phyloP scores from a whole-genome alignment of 2,113 vertebrate genomes.

The Odontesthes bonariensis region DNA sequence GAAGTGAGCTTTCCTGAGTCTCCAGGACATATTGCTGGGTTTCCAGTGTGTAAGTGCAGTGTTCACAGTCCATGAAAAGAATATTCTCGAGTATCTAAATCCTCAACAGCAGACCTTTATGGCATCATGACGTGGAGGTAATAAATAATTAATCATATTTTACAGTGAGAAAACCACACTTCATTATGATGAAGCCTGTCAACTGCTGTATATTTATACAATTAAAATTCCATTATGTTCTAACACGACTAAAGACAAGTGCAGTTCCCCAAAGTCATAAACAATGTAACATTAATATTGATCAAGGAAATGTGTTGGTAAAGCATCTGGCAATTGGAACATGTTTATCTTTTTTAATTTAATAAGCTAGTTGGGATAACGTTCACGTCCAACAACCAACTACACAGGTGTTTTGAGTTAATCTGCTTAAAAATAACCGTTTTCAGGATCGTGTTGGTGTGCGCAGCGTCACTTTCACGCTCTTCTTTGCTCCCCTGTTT shows the following conservation, averaged over 20 bases:
- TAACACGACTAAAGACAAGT: background rate
- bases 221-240: background rate
- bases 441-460: conserved; percentile 25
- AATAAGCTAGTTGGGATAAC: background rate
- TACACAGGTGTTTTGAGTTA: conserved; percentile 27
- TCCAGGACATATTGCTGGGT: conserved; percentile 35
- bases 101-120: conserved; percentile 10
- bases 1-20: conserved; percentile 49
- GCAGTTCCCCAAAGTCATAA: background rate
- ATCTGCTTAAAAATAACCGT: conserved; percentile 30
- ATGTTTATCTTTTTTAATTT: background rate
- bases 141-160: conserved; percentile 13
- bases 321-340: too few relatives aligned
- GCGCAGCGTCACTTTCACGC: conserved; percentile 13
- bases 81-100: conserved; percentile 37
- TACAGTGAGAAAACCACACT: background rate
- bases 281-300: background rate
- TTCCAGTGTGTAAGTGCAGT: conserved; percentile 48
- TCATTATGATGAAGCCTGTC: conserved; percentile 4
- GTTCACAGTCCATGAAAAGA: conserved; percentile 59
- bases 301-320: background rate
- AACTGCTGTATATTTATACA: conserved; percentile 16
- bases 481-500: conserved; percentile 5
- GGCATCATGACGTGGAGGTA: conserved; percentile 19
- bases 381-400: conserved; percentile 23